These are phyloP conservation scores for Pseudomyrmex pallidus DNA, from an alignment of 1,140 invertebrate species.

Conservation along the genomic window DNA sequence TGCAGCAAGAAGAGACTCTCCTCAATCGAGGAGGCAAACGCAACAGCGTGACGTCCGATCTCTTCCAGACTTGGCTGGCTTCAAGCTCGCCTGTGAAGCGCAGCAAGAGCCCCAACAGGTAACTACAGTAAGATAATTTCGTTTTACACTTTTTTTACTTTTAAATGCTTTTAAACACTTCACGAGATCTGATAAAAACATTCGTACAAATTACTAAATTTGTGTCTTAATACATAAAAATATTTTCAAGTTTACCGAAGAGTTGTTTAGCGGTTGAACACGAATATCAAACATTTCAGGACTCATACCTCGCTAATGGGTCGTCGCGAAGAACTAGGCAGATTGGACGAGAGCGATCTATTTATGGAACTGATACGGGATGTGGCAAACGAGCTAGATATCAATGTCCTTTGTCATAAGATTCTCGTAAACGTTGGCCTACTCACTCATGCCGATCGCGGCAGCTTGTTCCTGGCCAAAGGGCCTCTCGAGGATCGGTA, in stretches of 20 bases:
- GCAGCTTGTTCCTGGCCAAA: constrained; percentile 94
- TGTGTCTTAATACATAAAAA: no score
- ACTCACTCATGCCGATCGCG: constrained; percentile 94
- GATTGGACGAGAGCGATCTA: constrained; percentile 91
- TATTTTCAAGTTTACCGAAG: no score
- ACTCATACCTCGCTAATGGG: constrained; percentile 81
- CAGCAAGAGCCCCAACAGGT: constrained; percentile 87
- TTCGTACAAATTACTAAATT: no score
- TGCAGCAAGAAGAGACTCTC: constrained; percentile 83
- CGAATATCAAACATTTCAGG: constrained; percentile 61
- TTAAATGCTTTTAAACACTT: no score
- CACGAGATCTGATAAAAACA: no score
- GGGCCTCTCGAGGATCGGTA: constrained; percentile 91
- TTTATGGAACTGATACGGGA: constrained; percentile 97
- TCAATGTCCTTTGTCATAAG: constrained; percentile 97
- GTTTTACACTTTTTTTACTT: not conserved
- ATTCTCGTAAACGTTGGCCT: constrained; percentile 96
- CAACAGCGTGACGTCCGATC: constrained; percentile 93
- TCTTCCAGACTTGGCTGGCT: constrained; percentile 93
- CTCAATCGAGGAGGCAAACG: constrained; percentile 81
- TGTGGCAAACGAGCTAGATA: constrained; percentile 96
- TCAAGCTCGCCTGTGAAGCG: constrained; percentile 88
- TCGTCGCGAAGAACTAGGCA: constrained; percentile 86
- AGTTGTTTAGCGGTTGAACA: not conserved
- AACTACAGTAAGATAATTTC: not conserved